Conservation (phyloP, 2,888 invertebrate genomes). For the Brachynemurus nebulosus region DNA sequence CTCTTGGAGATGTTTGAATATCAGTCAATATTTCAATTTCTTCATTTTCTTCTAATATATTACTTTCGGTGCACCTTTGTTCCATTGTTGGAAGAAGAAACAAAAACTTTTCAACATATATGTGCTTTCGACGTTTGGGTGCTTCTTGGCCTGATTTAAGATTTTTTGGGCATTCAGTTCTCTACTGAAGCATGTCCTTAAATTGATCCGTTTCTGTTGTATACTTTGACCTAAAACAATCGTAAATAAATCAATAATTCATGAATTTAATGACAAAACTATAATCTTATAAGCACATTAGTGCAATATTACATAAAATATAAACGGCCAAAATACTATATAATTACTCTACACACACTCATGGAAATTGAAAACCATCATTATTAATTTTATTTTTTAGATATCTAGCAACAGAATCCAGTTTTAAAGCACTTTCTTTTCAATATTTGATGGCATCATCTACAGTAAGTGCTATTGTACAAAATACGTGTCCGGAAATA, state of each 20-base stretch:
- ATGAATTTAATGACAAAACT: too few species aligned
- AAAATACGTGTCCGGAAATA: slow-evolving; percentile 20
- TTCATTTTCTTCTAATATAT: too few species aligned
- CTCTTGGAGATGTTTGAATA: too few species aligned
- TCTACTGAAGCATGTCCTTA: slow-evolving; percentile 17
- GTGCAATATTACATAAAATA: too few species aligned
- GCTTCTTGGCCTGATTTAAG: slow-evolving; percentile 18
- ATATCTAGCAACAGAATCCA: slow-evolving; percentile 21
- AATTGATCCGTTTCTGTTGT: slow-evolving; percentile 16
- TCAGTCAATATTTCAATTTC: too few species aligned
- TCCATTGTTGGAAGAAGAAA: too few species aligned
- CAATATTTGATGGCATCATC: slow-evolving; percentile 20
- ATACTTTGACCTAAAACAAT: slow-evolving; percentile 16
- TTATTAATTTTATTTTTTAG: slow-evolving; percentile 20
- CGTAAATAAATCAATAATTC: too few species aligned
- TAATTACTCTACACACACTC: too few species aligned
- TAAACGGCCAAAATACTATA: too few species aligned
- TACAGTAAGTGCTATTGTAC: slow-evolving; percentile 21
- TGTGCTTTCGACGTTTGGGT: slow-evolving; percentile 18
- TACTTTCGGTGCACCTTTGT: too few species aligned
- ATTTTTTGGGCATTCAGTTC: slow-evolving; percentile 18
- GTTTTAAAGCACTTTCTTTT: slow-evolving; percentile 21
- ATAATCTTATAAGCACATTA: too few species aligned
- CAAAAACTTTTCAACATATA: slow-evolving; percentile 18
- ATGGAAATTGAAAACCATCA: too few species aligned